Evolutionary conservation across 2,888 invertebrate genomes (phyloP).

Genomic region (Macrosoma leucophasiata): DNA sequence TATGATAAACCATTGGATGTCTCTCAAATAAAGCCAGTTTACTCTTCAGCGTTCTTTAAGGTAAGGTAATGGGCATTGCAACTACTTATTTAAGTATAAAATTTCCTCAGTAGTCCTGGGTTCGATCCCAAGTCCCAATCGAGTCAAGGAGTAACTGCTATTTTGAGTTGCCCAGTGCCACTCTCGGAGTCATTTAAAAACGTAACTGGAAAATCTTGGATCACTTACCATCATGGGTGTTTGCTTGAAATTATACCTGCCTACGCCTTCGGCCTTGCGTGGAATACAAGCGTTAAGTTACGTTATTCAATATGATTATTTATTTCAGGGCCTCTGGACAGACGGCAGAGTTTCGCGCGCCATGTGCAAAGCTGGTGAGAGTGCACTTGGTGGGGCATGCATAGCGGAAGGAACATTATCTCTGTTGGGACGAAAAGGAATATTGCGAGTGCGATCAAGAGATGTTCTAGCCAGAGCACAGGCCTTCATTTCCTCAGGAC

Average conservation of each 20-base stretch:
- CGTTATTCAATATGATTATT: no score
- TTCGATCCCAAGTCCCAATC: no score
- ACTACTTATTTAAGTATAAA: no score
- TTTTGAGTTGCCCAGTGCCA: no score
- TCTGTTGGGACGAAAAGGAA: slow-evolving; percentile 76
- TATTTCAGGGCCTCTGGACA: slow-evolving; percentile 90
- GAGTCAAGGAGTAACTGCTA: no score
- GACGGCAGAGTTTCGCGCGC: slow-evolving; percentile 92
- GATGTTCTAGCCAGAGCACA: slow-evolving; percentile 71
- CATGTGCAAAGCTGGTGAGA: slow-evolving; percentile 74
- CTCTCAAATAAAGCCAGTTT: slow-evolving; percentile 86
- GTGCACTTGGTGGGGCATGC: slow-evolving; percentile 67
- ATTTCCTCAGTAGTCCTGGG: no score
- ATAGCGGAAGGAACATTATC: slow-evolving; percentile 73
- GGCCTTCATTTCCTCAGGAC: slow-evolving; percentile 77
- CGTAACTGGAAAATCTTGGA: no score
- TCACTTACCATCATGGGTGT: no score
- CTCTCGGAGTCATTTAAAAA: no score
- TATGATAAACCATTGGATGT: slow-evolving; percentile 90
- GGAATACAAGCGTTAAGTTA: no score
- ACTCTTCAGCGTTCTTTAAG: slow-evolving; percentile 91
- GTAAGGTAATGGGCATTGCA: slow-evolving; percentile 59
- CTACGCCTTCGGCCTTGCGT: no score
- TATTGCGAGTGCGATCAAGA: slow-evolving; percentile 79
- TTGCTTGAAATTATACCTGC: no score